A percentile compares a stretch with the other conserved stretches of the same genome.
Evolutionary conservation across 2,113 vertebrate species (phyloP).

Genomic region (Grallaria varia): DNA sequence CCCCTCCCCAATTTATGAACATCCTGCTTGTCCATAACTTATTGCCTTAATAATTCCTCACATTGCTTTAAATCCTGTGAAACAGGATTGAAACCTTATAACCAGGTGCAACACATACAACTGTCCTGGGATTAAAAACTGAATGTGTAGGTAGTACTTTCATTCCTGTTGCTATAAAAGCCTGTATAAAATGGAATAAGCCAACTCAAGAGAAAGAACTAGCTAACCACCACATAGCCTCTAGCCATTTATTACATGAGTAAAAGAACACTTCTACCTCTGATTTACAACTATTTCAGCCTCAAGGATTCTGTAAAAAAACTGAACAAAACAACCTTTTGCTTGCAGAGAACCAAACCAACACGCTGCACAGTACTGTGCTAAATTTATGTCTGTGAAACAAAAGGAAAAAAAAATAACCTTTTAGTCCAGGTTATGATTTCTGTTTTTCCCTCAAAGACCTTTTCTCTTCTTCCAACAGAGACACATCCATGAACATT

Average conservation of each 20-base stretch:
- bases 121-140: background rate
- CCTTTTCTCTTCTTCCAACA: background rate
- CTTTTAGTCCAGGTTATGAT: background rate
- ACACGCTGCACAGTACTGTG: background rate
- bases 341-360: background rate
- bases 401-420: background rate
- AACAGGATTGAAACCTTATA: background rate
- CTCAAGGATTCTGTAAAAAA: background rate
- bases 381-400: background rate
- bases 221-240: background rate
- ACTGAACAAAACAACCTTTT: background rate
- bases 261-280: background rate
- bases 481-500: background rate
- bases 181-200: background rate
- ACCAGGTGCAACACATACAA: background rate
- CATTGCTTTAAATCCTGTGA: background rate
- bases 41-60: background rate
- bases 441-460: background rate
- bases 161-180: background rate
- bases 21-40: background rate
- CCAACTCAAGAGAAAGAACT: background rate
- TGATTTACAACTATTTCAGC: background rate
- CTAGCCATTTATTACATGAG: background rate
- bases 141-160: background rate
- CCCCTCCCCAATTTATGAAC: fast-evolving